Conservation (phyloP, 2,113 vertebrate genomes). For the Gymnarchus niloticus region DNA sequence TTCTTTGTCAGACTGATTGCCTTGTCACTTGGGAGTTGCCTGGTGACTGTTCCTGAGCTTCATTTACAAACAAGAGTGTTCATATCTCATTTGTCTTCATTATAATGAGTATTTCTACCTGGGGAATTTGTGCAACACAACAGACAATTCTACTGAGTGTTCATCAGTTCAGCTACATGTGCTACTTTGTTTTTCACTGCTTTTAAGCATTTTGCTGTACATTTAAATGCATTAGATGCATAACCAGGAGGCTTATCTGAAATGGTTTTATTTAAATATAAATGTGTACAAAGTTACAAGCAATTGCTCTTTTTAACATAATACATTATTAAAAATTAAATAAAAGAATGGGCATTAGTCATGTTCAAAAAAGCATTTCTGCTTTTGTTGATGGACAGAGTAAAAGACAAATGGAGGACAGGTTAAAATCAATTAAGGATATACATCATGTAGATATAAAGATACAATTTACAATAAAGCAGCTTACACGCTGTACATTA, state of each 20-base stretch:
- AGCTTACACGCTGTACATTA: conserved; percentile 74
- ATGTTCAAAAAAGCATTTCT: conserved; percentile 45
- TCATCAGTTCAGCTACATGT: conserved; percentile 52
- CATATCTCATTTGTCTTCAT: conserved; percentile 64
- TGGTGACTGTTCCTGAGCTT: conserved; percentile 38
- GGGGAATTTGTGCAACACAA: conserved; percentile 61
- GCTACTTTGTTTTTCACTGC: conserved; percentile 52
- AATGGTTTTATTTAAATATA: conserved; percentile 80
- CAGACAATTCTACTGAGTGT: conserved; percentile 62
- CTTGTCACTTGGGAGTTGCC: conserved; percentile 43
- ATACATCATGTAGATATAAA: conserved; percentile 61
- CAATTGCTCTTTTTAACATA: conserved; percentile 64
- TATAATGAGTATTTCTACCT: conserved; percentile 50
- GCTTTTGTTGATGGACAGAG: conserved; percentile 58
- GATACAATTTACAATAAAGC: conserved; percentile 72
- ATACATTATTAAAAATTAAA: conserved; percentile 58
- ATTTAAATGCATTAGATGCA: conserved; percentile 29
- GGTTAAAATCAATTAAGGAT: conserved; percentile 51
- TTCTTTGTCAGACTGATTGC: conserved; percentile 53
- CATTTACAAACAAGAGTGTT: conserved; percentile 49
- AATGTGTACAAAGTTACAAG: conserved; percentile 81
- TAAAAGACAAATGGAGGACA: conserved; percentile 44
- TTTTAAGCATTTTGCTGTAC: conserved; percentile 20
- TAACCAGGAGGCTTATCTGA: conserved; percentile 54
- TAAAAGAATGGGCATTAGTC: conserved; percentile 58